Conservation (phyloP, 1,140 invertebrate species). For the Leptinotarsa lineolata region DNA sequence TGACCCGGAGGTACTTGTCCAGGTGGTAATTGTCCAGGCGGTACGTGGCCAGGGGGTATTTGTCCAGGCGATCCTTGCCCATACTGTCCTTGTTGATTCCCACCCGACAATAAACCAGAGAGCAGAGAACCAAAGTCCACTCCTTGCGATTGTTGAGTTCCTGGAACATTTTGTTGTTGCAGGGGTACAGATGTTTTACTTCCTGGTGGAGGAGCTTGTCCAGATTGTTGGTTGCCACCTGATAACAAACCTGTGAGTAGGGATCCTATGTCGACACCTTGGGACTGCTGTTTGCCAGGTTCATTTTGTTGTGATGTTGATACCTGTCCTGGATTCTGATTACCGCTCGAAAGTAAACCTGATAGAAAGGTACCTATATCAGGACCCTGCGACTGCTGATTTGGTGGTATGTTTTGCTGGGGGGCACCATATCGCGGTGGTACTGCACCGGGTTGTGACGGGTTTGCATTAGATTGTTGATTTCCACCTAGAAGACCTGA, state of each 20-base stretch:
- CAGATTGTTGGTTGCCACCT: constrained; percentile 1
- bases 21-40: constrained; percentile 7
- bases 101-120: constrained; percentile 29
- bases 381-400: constrained; percentile 9
- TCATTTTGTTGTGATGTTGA: background rate
- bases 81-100: constrained; percentile 29
- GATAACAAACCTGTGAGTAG: background rate
- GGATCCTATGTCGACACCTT: constrained; percentile 7
- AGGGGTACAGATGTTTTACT: background rate
- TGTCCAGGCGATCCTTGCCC: background rate
- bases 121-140: constrained; percentile 24
- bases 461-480: background rate
- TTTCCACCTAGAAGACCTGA: constrained; percentile 12
- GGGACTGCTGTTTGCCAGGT: background rate
- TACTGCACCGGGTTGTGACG: constrained; percentile 4
- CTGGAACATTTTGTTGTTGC: background rate
- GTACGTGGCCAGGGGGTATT: constrained; percentile 11
- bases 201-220: background rate
- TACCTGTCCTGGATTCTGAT: background rate
- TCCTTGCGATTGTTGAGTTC: constrained; percentile 20
- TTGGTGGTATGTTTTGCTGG: constrained; percentile 9
- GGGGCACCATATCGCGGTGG: constrained; percentile 10
- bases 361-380: constrained; percentile 31
- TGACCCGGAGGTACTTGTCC: background rate
- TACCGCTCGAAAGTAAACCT: constrained; percentile 30